These are phyloP conservation scores for Amblyornis subalaris DNA, from an alignment of 2,113 vertebrate species.

Conservation along the genomic window DNA sequence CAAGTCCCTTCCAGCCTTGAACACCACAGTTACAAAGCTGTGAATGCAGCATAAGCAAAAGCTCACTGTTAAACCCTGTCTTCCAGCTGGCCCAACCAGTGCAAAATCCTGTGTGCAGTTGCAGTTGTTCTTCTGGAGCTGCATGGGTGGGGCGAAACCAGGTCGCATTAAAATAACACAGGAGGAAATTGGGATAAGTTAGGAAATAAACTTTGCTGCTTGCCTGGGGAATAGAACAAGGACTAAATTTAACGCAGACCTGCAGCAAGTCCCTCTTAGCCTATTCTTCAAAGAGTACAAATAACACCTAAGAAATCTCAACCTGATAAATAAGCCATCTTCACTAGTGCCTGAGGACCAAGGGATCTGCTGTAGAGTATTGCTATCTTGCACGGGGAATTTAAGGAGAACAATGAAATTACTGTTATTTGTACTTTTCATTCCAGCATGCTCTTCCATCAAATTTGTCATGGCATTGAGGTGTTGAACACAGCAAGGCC, in stretches of 20 bases:
- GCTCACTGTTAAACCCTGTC: not conserved
- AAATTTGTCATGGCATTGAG: not conserved
- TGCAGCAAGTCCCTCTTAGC: not conserved
- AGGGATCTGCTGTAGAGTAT: not conserved
- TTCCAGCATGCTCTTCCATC: not conserved
- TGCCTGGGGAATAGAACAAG: not conserved
- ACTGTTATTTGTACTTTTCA: not conserved
- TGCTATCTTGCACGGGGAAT: rapidly evolving
- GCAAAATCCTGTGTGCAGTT: not conserved
- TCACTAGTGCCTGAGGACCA: not conserved
- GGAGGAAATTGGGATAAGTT: not conserved
- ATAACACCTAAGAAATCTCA: not conserved
- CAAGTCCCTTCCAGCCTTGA: not conserved
- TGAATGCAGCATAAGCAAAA: not conserved
- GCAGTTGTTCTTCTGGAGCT: not conserved
- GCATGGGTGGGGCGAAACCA: not conserved
- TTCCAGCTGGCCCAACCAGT: not conserved
- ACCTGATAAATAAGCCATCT: not conserved
- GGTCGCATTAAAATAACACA: not conserved
- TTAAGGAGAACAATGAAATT: not conserved
- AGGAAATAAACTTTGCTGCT: not conserved
- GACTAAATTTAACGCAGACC: not conserved
- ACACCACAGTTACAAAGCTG: not conserved
- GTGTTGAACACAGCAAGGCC: not conserved
- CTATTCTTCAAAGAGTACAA: not conserved